A percentile compares a stretch with the other conserved stretches of the same genome.
These are phyloP conservation scores for Drosophila dunni DNA, from an alignment of 1,140 invertebrate species.

Conservation along the genomic window DNA sequence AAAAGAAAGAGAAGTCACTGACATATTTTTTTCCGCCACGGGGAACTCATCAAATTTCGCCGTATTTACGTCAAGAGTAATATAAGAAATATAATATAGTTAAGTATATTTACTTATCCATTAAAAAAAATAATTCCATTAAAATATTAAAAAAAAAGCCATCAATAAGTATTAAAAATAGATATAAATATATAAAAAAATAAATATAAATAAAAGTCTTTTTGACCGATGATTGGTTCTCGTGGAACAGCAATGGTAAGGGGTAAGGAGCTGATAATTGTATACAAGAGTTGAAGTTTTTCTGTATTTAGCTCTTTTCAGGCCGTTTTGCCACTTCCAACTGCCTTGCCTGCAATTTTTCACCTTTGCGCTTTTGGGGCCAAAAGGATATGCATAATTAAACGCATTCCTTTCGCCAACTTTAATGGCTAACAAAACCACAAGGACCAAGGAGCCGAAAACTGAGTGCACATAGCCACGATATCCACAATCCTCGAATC, in stretches of 20 bases:
- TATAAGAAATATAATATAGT: constrained; percentile 23
- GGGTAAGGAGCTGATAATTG: too few relatives aligned
- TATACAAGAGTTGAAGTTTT: too few relatives aligned
- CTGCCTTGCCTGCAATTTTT: not conserved
- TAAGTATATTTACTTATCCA: constrained; percentile 11
- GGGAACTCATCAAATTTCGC: constrained; percentile 10
- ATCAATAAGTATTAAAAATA: not conserved
- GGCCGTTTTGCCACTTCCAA: not conserved
- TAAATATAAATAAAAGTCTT: too few relatives aligned
- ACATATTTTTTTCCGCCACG: constrained; percentile 11
- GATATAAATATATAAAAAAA: not conserved
- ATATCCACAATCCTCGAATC: not conserved
- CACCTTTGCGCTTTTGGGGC: not conserved
- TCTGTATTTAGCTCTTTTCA: constrained; percentile 9
- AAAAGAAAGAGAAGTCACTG: constrained; percentile 3
- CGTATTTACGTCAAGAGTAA: constrained; percentile 27
- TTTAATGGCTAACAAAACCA: not conserved
- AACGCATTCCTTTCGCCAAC: constrained; percentile 16
- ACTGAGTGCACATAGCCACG: constrained; percentile 9
- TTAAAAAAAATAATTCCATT: constrained; percentile 10
- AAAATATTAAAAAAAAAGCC: not conserved
- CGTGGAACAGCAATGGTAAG: too few relatives aligned
- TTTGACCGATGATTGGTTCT: too few relatives aligned
- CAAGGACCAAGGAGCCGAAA: constrained; percentile 3
- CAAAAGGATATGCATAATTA: constrained; percentile 23